These are phyloP conservation scores for Spea bombifrons DNA, from an alignment of 2,113 vertebrate species.

Conservation along the genomic window DNA sequence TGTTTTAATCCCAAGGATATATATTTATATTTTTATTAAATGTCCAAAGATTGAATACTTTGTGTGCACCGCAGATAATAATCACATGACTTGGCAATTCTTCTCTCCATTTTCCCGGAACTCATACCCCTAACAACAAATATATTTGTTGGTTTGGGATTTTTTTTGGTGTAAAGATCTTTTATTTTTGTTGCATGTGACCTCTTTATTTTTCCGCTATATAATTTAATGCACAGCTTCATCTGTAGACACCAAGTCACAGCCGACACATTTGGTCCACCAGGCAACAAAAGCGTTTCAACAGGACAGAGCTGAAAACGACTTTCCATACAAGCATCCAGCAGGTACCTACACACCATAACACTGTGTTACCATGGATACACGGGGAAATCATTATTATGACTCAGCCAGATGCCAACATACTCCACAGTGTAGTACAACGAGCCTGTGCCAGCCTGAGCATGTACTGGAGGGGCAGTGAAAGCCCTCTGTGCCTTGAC, in stretches of 20 bases:
- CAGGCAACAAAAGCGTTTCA: neutral
- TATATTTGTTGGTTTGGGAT: too few species aligned
- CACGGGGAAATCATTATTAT: neutral
- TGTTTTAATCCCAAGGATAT: too few species aligned
- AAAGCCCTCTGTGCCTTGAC: neutral
- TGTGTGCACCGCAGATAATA: too few species aligned
- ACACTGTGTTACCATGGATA: conserved; percentile 5
- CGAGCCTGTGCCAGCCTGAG: neutral
- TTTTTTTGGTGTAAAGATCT: too few species aligned
- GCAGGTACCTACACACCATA: neutral
- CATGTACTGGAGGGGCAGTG: neutral
- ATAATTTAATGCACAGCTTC: too few species aligned
- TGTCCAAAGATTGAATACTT: too few species aligned
- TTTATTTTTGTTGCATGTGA: too few species aligned
- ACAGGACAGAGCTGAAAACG: neutral
- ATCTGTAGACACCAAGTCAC: neutral
- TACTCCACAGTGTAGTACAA: neutral
- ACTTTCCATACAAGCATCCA: neutral
- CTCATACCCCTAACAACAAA: too few species aligned
- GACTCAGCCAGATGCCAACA: neutral
- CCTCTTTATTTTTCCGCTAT: too few species aligned
- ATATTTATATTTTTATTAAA: too few species aligned
- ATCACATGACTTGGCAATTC: too few species aligned
- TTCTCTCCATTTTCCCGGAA: too few species aligned
- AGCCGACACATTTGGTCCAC: neutral